Evolutionary conservation across 2,113 vertebrate genomes (phyloP), one percentile per base, ranked within the genome.

Genomic region (Echinops telfairi): DNA sequence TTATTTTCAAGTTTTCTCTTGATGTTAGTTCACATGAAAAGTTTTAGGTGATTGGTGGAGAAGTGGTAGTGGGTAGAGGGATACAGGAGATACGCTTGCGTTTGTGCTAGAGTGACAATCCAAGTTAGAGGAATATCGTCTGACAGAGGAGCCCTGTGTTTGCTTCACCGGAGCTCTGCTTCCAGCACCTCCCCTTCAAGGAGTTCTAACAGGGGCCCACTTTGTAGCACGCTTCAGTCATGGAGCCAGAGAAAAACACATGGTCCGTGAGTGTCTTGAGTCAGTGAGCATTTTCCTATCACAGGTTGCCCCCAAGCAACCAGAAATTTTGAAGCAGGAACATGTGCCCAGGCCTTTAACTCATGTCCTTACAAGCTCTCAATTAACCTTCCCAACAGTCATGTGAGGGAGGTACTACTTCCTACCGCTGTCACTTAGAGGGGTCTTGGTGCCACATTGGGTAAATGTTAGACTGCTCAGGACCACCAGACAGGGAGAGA

Each of bases 351-450:
- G 4, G 4, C 80, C 33, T 83, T 36, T 64, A 33, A 36, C 29
- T 12, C 16, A 3, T 6, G 5, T 84, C 29, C 83, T 38, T 71
- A 33, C 31, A 86, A 7, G 29, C 60, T 36, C 15, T 27, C 80
- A 1, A 22, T 6, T n/a, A 33, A 27, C 27, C 11, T 23, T 27
- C 38, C 29, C 17, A 3, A 31, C 8, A 2, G 47, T 11, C 43
- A 64, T 1, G 0, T 19, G 38, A 17, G 38, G 9, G 7, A 23
- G 14, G 14, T 31, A 0, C n/a, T n/a, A 14, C 36, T 84, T 36
- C 23, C 47, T 12, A 22, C 27, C 36, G 4, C 0, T 29, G 4
- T 23, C 33, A n/a, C 0, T 12, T 1, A 2, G 47, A 53, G 47
- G 2, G 10, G 47, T 10, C 47, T 53, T 53, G 47, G 47, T 53